phyloP scores from a whole-genome alignment of 2,797 vertebrate species.

The Scleropages formosus region DNA sequence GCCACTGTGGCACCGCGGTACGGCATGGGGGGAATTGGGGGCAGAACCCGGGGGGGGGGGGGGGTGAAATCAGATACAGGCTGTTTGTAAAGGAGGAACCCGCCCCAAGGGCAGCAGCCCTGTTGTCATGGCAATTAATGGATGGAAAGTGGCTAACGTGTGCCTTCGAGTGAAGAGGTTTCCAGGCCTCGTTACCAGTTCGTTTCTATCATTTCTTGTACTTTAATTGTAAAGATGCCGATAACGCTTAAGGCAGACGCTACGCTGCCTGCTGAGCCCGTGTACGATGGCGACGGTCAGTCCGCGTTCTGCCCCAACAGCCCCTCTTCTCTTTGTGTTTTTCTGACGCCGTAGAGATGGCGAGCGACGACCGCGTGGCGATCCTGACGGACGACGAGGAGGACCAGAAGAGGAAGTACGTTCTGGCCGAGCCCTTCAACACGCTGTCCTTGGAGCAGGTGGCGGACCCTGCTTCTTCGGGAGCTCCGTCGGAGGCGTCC shows the following conservation, averaged over 20 bases:
- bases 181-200: neutral
- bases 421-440: constrained; percentile 81
- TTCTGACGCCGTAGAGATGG: constrained; percentile 67
- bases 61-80: no score
- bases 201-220: neutral
- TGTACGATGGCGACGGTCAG: no score
- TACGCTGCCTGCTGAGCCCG: no score
- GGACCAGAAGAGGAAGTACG: constrained; percentile 88
- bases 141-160: constrained; percentile 20
- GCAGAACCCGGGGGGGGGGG: no score
- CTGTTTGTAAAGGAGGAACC: neutral
- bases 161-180: neutral
- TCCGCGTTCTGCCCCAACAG: neutral
- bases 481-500: neutral
- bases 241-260: neutral
- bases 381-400: constrained; percentile 95
- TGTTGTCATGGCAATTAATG: constrained; percentile 27
- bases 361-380: constrained; percentile 87
- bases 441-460: constrained; percentile 69
- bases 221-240: no score
- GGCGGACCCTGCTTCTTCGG: constrained; percentile 44
- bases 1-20: neutral
- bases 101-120: no score
- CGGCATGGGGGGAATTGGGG: neutral
- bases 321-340: neutral